A percentile compares a stretch with the other conserved stretches of the same genome.
Evolutionary conservation across 2,797 vertebrate species (phyloP).

Genomic region (Peromyscus nudipes): DNA sequence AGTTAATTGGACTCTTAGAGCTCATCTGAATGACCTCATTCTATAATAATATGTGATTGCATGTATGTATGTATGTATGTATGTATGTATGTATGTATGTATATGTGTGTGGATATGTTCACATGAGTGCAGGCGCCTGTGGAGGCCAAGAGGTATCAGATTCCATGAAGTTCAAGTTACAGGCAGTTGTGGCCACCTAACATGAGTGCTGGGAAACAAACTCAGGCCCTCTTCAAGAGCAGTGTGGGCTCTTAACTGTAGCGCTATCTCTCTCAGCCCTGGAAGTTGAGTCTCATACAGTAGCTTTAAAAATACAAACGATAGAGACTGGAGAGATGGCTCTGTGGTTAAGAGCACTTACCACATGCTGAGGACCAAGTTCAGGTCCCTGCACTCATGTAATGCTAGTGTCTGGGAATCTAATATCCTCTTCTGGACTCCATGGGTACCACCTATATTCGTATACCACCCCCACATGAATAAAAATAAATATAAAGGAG

Average conservation of each 20-base stretch:
- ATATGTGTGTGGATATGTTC: not conserved
- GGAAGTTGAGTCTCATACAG: not conserved
- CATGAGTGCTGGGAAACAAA: not conserved
- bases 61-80: too few relatives aligned
- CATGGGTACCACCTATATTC: not conserved
- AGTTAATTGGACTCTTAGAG: not conserved
- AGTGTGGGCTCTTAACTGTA: not conserved
- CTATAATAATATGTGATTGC: not conserved
- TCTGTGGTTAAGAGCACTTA: not conserved
- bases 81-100: not conserved
- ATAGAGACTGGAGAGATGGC: not conserved
- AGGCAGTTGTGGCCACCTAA: not conserved
- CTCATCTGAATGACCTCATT: not conserved
- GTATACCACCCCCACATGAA: not conserved
- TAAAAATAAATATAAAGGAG: not conserved
- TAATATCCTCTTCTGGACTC: not conserved
- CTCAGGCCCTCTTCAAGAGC: not conserved
- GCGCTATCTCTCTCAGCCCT: not conserved
- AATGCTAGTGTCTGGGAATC: not conserved
- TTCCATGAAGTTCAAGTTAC: not conserved
- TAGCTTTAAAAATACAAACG: not conserved
- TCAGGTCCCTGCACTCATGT: not conserved
- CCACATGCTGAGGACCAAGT: not conserved
- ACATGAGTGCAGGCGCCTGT: not conserved
- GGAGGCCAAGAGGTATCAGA: not conserved